A percentile compares a stretch with the other conserved stretches of the same genome.
phyloP scores from a whole-genome alignment of 2,888 invertebrate genomes.

The Mayetiola destructor region DNA sequence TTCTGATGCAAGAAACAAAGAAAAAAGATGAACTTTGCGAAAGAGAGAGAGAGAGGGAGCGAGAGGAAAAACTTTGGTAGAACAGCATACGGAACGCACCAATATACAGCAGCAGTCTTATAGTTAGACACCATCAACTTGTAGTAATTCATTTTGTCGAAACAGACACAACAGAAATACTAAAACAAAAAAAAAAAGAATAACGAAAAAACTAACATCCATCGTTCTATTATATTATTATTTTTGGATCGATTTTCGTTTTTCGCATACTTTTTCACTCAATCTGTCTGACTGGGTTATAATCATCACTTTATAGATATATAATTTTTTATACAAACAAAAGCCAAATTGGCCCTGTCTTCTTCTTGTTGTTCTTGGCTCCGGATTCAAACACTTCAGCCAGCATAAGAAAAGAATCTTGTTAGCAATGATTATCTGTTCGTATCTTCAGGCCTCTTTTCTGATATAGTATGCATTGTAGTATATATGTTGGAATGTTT shows the following conservation, averaged over 20 bases:
- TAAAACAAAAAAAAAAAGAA: too few relatives aligned
- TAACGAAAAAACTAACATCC: too few relatives aligned
- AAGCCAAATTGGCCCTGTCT: neutral
- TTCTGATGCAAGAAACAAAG: neutral
- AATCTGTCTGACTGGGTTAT: neutral
- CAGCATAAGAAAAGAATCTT: too few relatives aligned
- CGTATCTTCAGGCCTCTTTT: too few relatives aligned
- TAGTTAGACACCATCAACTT: slow-evolving; percentile 1
- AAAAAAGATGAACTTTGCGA: neutral
- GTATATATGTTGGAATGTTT: too few relatives aligned
- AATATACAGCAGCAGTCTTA: neutral
- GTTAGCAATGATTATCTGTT: too few relatives aligned
- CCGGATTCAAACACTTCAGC: too few relatives aligned
- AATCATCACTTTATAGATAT: slow-evolving; percentile 10
- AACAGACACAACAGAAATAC: too few relatives aligned
- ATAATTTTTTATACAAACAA: slow-evolving; percentile 11
- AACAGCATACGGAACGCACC: neutral
- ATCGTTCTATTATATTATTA: neutral
- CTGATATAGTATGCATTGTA: too few relatives aligned
- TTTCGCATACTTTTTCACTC: neutral
- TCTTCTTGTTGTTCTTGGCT: neutral
- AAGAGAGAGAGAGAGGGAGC: neutral
- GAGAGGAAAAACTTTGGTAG: neutral
- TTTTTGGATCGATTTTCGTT: too few relatives aligned
- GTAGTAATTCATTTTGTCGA: neutral